Conservation (phyloP, 1,140 invertebrate genomes). For the Penaeus indicus region DNA sequence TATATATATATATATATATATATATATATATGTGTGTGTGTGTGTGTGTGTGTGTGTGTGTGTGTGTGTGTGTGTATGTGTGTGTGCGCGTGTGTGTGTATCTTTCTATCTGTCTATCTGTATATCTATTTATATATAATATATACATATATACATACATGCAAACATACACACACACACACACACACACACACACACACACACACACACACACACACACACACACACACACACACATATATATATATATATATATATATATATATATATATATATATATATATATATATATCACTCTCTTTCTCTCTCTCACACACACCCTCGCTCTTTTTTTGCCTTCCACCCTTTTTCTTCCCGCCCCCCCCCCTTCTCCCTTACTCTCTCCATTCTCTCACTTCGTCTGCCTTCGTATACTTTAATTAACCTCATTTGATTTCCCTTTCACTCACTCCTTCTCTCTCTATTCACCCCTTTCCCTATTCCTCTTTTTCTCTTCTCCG, state of each 20-base stretch:
- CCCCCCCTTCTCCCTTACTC: background rate
- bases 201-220: background rate
- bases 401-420: too few species aligned
- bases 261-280: background rate
- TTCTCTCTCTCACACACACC: background rate
- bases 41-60: background rate
- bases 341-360: background rate
- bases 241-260: too few species aligned
- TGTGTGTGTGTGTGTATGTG: background rate
- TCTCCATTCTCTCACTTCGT: too few species aligned
- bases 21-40: background rate
- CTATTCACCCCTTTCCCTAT: too few species aligned
- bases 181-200: background rate
- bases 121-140: background rate
- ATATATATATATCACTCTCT: background rate
- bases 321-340: background rate
- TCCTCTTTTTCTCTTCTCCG: too few species aligned
- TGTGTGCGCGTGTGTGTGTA: background rate
- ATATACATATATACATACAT: background rate
- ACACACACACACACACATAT: too few species aligned
- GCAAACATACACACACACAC: background rate
- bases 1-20: background rate
- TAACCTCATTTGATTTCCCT: too few species aligned
- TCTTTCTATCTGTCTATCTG: background rate
- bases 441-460: too few species aligned